Evolutionary conservation across 2,888 invertebrate genomes (phyloP), one percentile per base, ranked within the genome.

Genomic region (Hypomecis atomaria): DNA sequence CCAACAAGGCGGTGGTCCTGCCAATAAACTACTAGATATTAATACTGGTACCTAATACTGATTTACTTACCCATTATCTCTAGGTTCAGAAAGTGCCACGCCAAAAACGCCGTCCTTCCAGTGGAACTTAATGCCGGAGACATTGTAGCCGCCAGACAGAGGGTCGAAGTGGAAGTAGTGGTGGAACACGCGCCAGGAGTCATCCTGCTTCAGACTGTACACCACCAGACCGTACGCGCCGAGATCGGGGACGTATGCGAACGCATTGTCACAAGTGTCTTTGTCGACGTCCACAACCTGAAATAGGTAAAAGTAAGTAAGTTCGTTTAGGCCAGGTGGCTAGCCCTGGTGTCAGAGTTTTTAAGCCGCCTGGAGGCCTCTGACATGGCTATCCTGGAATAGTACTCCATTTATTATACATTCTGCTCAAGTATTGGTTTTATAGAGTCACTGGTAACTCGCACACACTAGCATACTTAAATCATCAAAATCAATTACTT

Each of bases 151-250:
- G 3, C 97, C 97, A 76, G 94, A 90, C 33, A 97, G 85, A 0
- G 97, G 97, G 80, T 97, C 97, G 73, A 97, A 96, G 85, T 96
- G 95, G 94, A 97, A 97, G 89, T 94, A 97, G 79, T 97, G 96
- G 79, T 97, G 97, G 65, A 95, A 91, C 38, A 97, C 94, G 47
- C 97, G 94, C 95, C 97, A 97, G 0, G 97, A 96, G 64, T 95
- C 95, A 78, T 97, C 94, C 40, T 95, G 93, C 43, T 94, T 94
- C 75, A 95, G 91, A 50, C 96, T 96, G 86, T 97, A 97, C 0
- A 97, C 97, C 0, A 97, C 94, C 4, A 97, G 86, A 1, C 96
- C 96, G 76, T 96, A 96, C 0, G 94, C 96, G 23, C 96, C 95
- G 49, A 96, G 86, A 79, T 97, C 97, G 0, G 97, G 96, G 9